Percentiles rank a stretch among this genome's conserved stretches.
These are phyloP conservation scores for Papilio machaon DNA, from an alignment of 1,140 invertebrate genomes.

Conservation along the genomic window DNA sequence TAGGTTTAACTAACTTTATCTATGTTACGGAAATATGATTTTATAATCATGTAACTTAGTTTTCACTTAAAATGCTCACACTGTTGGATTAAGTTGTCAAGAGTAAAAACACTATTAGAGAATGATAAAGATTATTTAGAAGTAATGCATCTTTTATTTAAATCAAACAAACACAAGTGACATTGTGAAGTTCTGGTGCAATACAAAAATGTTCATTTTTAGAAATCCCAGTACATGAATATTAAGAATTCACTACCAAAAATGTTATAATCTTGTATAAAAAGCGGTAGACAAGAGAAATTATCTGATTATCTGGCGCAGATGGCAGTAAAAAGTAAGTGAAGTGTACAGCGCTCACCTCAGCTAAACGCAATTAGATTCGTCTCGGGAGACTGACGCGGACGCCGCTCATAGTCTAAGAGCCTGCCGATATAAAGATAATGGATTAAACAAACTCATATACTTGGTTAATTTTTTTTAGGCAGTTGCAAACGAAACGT, in stretches of 20 bases:
- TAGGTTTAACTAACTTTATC: neutral
- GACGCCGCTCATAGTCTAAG: constrained; percentile 51
- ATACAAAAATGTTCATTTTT: neutral
- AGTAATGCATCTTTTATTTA: neutral
- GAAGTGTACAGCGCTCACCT: constrained; percentile 70
- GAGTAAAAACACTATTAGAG: no score
- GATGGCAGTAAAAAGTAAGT: constrained; percentile 73
- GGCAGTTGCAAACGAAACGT: no score
- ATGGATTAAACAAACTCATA: constrained; percentile 12
- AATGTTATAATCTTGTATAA: constrained; percentile 8
- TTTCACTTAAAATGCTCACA: neutral
- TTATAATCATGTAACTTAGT: neutral
- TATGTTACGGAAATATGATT: neutral
- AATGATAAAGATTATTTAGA: no score
- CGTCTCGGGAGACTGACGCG: constrained; percentile 72
- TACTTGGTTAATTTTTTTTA: no score
- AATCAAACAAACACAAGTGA: neutral
- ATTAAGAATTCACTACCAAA: neutral
- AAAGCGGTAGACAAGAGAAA: constrained; percentile 48
- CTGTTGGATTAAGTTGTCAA: neutral
- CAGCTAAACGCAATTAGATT: constrained; percentile 80
- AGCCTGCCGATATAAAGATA: constrained; percentile 26
- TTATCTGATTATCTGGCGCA: constrained; percentile 62
- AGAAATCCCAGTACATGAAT: constrained; percentile 22
- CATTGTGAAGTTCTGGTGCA: no score